Conservation (phyloP, 2,113 vertebrate species). For the Bos taurus region ARS-UCD2.0 NC_037344.1:70650501-70651000, state of each 20-base stretch:
- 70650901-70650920: background rate
- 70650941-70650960: background rate
- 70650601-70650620: background rate
- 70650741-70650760: background rate
- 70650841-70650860: background rate
- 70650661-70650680: background rate
- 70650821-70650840: background rate
- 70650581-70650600: background rate
- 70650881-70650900: accelerated
- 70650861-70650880: background rate
- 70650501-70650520: background rate
- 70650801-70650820: background rate
- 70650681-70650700: background rate
- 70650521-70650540: background rate
- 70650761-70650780: background rate
- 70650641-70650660: background rate
- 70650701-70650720: background rate
- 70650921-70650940: background rate
- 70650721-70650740: background rate
- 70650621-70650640: background rate
- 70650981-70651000: background rate
- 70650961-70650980: background rate
- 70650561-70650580: background rate
- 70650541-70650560: background rate
- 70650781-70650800: background rate